A percentile compares a stretch with the other conserved stretches of the same genome.
These are phyloP conservation scores for Slavum lentiscoides DNA, from an alignment of 2,888 invertebrate genomes.

Conservation along the genomic window DNA sequence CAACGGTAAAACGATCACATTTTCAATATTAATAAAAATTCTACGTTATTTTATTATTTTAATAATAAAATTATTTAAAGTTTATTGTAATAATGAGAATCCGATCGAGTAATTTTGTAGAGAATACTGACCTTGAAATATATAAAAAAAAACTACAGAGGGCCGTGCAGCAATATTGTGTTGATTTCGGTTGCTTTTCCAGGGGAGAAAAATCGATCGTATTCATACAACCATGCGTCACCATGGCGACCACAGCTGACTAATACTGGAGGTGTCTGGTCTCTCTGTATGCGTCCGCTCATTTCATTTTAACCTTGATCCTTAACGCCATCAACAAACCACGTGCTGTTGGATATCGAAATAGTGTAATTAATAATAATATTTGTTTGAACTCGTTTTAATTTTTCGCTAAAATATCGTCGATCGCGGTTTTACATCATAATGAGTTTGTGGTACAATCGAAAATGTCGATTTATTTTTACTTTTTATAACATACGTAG, in stretches of 20 bases:
- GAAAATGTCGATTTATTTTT: neutral
- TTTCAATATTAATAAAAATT: neutral
- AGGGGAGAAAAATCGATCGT: slow-evolving; percentile 51
- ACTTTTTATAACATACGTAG: neutral
- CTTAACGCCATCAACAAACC: neutral
- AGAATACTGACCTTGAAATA: slow-evolving; percentile 41
- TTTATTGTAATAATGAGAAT: neutral
- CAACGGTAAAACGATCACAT: no score
- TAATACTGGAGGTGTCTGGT: slow-evolving; percentile 9
- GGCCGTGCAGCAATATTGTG: slow-evolving; percentile 16
- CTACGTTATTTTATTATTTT: neutral
- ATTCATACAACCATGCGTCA: slow-evolving; percentile 35
- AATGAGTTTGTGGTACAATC: no score
- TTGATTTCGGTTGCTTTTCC: slow-evolving; percentile 37
- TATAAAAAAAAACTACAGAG: slow-evolving; percentile 28
- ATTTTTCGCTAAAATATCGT: no score
- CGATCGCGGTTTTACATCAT: no score
- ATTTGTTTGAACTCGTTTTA: neutral
- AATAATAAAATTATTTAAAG: neutral
- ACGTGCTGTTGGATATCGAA: slow-evolving; percentile 13
- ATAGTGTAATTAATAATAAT: neutral
- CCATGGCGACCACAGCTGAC: slow-evolving; percentile 48
- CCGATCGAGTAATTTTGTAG: neutral
- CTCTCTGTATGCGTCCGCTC: neutral
- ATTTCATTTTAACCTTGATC: slow-evolving; percentile 35